These are phyloP conservation scores for Myathropa florea DNA, from an alignment of 2,888 invertebrate species.

Conservation along the genomic window DNA sequence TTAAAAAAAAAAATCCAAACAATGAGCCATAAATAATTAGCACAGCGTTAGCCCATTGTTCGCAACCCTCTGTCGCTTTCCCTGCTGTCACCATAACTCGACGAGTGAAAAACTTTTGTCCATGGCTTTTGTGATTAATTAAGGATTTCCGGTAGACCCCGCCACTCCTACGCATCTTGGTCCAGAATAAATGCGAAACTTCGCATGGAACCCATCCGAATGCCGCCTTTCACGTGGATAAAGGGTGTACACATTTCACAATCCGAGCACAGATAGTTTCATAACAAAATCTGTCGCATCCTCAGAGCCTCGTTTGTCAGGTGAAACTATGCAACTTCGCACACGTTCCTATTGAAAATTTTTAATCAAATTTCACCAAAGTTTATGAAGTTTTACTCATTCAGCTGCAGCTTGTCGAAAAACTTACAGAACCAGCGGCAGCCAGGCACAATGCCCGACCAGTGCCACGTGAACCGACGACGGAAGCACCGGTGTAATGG, in stretches of 20 bases:
- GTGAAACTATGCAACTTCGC: constrained; percentile 28
- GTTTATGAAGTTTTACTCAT: constrained; percentile 51
- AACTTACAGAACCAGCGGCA: neutral
- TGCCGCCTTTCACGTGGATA: neutral
- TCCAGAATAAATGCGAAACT: neutral
- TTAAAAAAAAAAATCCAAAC: neutral
- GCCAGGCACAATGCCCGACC: too few species aligned
- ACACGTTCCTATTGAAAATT: constrained; percentile 30
- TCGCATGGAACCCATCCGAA: neutral
- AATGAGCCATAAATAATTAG: neutral
- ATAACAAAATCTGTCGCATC: neutral
- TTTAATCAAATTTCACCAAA: constrained; percentile 36
- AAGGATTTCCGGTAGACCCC: neutral
- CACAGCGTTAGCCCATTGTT: neutral
- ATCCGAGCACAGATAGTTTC: neutral
- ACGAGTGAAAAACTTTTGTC: neutral
- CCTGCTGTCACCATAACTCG: neutral
- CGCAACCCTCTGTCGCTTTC: neutral
- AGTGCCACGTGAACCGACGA: neutral
- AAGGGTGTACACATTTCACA: neutral
- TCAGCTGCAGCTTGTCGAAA: constrained; percentile 30
- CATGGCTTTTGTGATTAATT: neutral
- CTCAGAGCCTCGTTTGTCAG: constrained; percentile 20
- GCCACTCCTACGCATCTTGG: too few species aligned
- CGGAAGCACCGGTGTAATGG: neutral